Evolutionary conservation across 2,113 vertebrate genomes (phyloP).

Genomic region (Orthonyx spaldingii): DNA sequence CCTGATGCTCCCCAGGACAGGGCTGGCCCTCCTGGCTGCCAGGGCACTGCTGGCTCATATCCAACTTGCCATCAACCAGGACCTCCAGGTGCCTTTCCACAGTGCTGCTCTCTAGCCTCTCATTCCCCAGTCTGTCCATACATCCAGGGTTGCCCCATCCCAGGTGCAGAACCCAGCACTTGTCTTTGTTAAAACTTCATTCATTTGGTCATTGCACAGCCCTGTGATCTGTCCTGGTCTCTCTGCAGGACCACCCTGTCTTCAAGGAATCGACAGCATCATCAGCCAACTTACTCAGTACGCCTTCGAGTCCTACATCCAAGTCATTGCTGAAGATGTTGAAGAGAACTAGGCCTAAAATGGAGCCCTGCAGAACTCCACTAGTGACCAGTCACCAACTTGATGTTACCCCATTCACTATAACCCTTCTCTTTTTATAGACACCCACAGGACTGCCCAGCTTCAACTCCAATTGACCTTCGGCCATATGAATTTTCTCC

Average conservation of each 20-base stretch:
- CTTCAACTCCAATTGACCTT: background rate
- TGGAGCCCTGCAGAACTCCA: background rate
- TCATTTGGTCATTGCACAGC: background rate
- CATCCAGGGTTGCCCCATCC: background rate
- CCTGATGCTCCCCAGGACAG: background rate
- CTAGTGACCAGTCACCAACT: background rate
- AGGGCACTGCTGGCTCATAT: background rate
- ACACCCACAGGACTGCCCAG: background rate
- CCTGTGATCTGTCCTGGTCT: background rate
- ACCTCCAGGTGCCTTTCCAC: background rate
- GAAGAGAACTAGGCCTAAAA: background rate
- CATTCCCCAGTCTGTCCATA: rapidly evolving
- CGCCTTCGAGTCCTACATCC: background rate
- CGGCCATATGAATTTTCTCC: background rate
- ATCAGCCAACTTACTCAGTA: background rate
- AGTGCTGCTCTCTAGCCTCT: background rate
- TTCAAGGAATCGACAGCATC: background rate
- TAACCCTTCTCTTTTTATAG: background rate
- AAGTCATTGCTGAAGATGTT: background rate
- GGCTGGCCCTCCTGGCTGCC: background rate
- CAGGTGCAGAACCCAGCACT: background rate
- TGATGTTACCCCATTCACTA: background rate
- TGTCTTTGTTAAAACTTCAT: background rate
- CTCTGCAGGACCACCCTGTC: background rate
- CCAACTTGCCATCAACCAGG: rapidly evolving